Conservation (phyloP, 2,888 invertebrate species). For the Timema cristinae region DNA sequence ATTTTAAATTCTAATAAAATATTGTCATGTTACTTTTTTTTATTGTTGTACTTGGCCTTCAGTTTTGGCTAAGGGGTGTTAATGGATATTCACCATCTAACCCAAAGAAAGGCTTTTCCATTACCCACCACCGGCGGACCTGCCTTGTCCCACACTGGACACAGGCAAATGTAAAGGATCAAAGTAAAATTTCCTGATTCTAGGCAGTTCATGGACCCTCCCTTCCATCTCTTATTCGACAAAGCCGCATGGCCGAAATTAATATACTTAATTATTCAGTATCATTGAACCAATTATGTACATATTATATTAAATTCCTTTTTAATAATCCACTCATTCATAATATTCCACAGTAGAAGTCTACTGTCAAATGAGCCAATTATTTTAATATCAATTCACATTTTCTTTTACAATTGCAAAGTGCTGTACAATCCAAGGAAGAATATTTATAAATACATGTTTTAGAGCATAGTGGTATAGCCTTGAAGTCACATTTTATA, state of each 20-base stretch:
- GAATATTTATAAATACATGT: conserved; percentile 2
- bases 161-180: not conserved
- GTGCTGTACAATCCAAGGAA: conserved; percentile 1
- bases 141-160: not conserved
- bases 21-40: too few species aligned
- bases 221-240: not conserved
- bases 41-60: too few species aligned
- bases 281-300: not conserved
- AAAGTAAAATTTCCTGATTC: conserved; percentile 6
- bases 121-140: not conserved
- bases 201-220: not conserved
- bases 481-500: not conserved
- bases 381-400: conserved; percentile 2
- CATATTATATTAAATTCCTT: not conserved
- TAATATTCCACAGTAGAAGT: not conserved
- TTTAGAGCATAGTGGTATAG: conserved; percentile 1
- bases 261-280: not conserved
- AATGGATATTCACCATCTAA: too few species aligned
- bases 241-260: not conserved
- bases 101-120: not conserved
- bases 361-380: not conserved
- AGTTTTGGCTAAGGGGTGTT: too few species aligned
- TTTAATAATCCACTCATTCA: too few species aligned
- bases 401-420: not conserved
- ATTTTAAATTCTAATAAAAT: too few species aligned